phyloP scores from a whole-genome alignment of 2,113 vertebrate genomes.

The Nematolebias whitei region DNA sequence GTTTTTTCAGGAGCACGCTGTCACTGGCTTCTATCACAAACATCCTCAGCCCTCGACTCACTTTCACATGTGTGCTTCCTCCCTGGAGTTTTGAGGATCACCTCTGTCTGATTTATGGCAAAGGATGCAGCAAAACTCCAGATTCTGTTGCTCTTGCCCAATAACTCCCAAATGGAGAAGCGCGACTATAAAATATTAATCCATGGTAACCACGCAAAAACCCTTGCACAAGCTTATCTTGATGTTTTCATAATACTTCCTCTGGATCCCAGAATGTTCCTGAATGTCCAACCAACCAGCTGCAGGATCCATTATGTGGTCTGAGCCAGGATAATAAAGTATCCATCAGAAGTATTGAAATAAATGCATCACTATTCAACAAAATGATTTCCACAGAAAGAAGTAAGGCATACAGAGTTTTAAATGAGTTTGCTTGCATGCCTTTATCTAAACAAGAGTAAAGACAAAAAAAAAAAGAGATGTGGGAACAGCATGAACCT shows the following conservation, averaged over 20 bases:
- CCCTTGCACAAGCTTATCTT: constrained; percentile 19
- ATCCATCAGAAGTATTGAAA: constrained; percentile 38
- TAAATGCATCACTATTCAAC: constrained; percentile 36
- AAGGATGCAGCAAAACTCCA: constrained; percentile 57
- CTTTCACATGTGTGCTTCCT: constrained; percentile 63
- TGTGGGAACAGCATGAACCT: background rate
- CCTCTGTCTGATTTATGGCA: constrained; percentile 62
- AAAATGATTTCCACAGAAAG: constrained; percentile 56
- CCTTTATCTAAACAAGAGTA: background rate
- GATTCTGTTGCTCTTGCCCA: constrained; percentile 24
- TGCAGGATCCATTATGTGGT: constrained; percentile 52
- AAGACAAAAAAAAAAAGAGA: background rate
- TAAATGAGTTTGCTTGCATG: constrained; percentile 16
- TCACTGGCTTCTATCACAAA: constrained; percentile 19
- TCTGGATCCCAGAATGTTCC: constrained; percentile 36
- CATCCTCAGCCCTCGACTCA: constrained; percentile 29
- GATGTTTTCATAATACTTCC: constrained; percentile 42
- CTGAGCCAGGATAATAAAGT: constrained; percentile 28
- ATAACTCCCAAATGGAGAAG: constrained; percentile 46
- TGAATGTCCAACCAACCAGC: constrained; percentile 50
- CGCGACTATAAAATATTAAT: constrained; percentile 36
- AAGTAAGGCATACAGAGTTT: background rate
- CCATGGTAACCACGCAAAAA: constrained; percentile 19
- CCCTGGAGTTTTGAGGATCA: constrained; percentile 40
- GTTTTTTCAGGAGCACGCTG: constrained; percentile 14